Evolutionary conservation across 1,140 invertebrate species (phyloP).

Genomic region (Drosophila sturtevanti): DNA sequence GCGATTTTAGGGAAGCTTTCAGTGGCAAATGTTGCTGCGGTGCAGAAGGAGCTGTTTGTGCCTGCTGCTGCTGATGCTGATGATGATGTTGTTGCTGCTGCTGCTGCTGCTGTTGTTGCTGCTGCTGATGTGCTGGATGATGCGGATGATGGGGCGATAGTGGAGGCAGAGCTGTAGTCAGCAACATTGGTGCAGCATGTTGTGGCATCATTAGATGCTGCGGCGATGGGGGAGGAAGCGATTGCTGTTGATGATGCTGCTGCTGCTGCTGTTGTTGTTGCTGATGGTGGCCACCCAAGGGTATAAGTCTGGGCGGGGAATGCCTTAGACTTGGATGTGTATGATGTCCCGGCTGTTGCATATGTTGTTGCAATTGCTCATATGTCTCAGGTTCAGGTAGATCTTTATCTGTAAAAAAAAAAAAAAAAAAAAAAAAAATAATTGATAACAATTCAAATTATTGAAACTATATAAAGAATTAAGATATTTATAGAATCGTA

Average conservation of each 20-base stretch:
- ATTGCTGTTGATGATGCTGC: slow-evolving; percentile 4
- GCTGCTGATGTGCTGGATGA: slow-evolving; percentile 83
- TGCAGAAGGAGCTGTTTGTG: slow-evolving; percentile 82
- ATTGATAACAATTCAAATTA: background rate
- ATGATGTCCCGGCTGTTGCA: slow-evolving; percentile 47
- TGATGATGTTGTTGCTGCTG: slow-evolving; percentile 76
- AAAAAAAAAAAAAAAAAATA: background rate
- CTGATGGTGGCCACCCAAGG: slow-evolving; percentile 47
- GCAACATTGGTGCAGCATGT: slow-evolving; percentile 59
- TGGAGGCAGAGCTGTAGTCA: slow-evolving; percentile 82
- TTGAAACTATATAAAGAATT: too few relatives aligned
- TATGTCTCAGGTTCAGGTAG: slow-evolving; percentile 79
- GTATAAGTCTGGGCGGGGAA: slow-evolving; percentile 71
- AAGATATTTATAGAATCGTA: too few relatives aligned
- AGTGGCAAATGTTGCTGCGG: slow-evolving; percentile 52
- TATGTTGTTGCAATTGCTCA: slow-evolving; percentile 79
- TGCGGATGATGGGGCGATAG: slow-evolving; percentile 85
- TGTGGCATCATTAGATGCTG: slow-evolving; percentile 48
- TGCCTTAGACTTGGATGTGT: slow-evolving; percentile 76
- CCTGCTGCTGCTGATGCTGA: slow-evolving; percentile 77
- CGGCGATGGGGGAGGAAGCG: slow-evolving; percentile 20
- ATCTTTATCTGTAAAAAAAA: slow-evolving; percentile 68
- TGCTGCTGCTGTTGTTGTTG: slow-evolving; percentile 48
- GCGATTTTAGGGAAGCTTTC: slow-evolving; percentile 51
- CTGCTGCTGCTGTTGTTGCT: slow-evolving; percentile 85